Evolutionary conservation across 2,797 vertebrate genomes (phyloP).

Genomic region (Furcifer pardalis): DNA sequence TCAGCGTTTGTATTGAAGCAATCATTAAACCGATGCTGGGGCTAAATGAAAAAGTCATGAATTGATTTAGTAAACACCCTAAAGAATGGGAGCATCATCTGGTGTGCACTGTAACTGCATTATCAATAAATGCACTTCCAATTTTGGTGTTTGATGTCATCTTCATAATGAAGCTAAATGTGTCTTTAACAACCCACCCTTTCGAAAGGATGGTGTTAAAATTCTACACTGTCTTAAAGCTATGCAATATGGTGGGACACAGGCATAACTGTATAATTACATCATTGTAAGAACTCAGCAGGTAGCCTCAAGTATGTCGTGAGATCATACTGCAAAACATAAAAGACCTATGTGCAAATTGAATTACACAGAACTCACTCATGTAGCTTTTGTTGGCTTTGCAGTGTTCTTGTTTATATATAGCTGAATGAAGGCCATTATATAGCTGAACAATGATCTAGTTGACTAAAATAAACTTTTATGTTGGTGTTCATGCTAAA

Average conservation of each 20-base stretch:
- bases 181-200: too few relatives aligned
- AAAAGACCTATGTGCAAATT: not conserved
- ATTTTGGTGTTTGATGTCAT: too few relatives aligned
- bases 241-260: not conserved
- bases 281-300: not conserved
- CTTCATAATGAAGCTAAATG: too few relatives aligned
- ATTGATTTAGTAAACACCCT: too few relatives aligned
- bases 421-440: not conserved
- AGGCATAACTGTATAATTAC: not conserved
- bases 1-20: too few relatives aligned
- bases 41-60: too few relatives aligned
- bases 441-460: not conserved
- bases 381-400: not conserved
- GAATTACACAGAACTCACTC: not conserved
- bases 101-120: too few relatives aligned
- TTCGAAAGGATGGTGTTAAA: not conserved
- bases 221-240: not conserved
- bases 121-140: too few relatives aligned
- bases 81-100: too few relatives aligned
- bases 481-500: constrained; percentile 8
- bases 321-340: not conserved
- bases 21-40: too few relatives aligned
- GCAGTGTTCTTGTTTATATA: not conserved
- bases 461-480: constrained; percentile 5
- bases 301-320: not conserved